phyloP scores from a whole-genome alignment of 1,140 invertebrate genomes.

The Bicyclus anynana region DNA sequence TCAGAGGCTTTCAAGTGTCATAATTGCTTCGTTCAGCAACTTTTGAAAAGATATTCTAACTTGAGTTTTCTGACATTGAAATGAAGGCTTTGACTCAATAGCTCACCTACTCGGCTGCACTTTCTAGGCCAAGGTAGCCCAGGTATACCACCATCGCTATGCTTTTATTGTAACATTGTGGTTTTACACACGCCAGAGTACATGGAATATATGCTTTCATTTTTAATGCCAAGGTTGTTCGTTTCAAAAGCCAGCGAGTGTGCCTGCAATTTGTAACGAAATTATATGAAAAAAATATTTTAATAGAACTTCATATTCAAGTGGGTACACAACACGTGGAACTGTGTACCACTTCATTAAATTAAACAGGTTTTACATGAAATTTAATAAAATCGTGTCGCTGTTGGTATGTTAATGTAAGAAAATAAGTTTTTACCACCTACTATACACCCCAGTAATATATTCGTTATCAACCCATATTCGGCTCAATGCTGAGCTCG shows the following conservation, averaged over 20 bases:
- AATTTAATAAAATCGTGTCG: too few relatives aligned
- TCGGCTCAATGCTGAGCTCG: too few relatives aligned
- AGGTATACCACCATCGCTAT: slow-evolving; percentile 1
- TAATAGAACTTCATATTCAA: background rate
- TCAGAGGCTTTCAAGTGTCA: slow-evolving; percentile 1
- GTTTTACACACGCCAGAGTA: slow-evolving; percentile 1
- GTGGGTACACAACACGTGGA: background rate
- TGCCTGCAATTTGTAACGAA: background rate
- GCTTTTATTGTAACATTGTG: slow-evolving; percentile 2
- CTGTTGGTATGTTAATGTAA: too few relatives aligned
- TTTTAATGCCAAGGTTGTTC: slow-evolving; percentile 2
- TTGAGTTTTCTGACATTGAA: slow-evolving; percentile 7
- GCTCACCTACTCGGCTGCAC: background rate
- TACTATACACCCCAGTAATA: too few relatives aligned
- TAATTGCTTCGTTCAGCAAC: slow-evolving; percentile 7
- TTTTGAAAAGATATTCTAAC: slow-evolving; percentile 6
- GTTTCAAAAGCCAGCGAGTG: background rate
- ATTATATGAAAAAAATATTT: background rate
- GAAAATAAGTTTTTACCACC: too few relatives aligned
- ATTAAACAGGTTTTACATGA: too few relatives aligned
- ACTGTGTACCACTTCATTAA: too few relatives aligned
- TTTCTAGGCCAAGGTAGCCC: slow-evolving; percentile 4
- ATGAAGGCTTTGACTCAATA: slow-evolving; percentile 4
- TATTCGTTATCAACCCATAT: too few relatives aligned
- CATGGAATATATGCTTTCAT: slow-evolving; percentile 1